Evolutionary conservation across 2,113 vertebrate species (phyloP).

Genomic region (Ia io): DNA sequence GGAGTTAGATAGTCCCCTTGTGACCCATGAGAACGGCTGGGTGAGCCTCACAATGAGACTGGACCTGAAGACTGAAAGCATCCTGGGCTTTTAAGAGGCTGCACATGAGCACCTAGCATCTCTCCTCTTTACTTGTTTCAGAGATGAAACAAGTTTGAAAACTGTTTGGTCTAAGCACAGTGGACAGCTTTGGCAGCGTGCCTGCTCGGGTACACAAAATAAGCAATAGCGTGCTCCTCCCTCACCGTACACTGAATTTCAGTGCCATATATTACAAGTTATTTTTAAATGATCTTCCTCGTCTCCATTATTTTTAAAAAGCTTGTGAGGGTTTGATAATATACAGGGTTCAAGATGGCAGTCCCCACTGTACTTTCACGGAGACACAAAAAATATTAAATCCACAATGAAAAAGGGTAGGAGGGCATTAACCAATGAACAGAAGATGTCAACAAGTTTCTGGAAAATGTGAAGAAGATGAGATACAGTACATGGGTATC

Average conservation of each 20-base stretch:
- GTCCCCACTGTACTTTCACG: neutral
- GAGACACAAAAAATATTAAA: neutral
- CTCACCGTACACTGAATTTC: neutral
- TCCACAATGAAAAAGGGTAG: neutral
- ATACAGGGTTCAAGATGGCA: neutral
- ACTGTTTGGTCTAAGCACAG: slow-evolving; percentile 26
- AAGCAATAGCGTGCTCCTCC: neutral
- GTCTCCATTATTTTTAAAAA: neutral
- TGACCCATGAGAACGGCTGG: neutral
- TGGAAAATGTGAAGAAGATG: neutral
- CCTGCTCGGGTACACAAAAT: neutral
- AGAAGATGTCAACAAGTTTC: neutral
- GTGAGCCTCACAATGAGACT: neutral
- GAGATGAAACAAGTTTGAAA: slow-evolving; percentile 53
- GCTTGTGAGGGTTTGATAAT: neutral
- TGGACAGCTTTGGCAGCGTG: neutral
- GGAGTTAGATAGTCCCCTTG: neutral
- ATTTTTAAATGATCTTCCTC: neutral
- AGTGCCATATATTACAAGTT: neutral
- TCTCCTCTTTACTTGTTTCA: slow-evolving; percentile 35
- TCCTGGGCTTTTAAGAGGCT: neutral
- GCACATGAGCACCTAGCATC: neutral
- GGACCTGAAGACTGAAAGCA: neutral
- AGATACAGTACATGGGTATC: neutral
- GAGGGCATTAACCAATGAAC: neutral